These are phyloP conservation scores for Agrypnia vestita DNA, from an alignment of 1,140 invertebrate genomes.

Conservation along the genomic window DNA sequence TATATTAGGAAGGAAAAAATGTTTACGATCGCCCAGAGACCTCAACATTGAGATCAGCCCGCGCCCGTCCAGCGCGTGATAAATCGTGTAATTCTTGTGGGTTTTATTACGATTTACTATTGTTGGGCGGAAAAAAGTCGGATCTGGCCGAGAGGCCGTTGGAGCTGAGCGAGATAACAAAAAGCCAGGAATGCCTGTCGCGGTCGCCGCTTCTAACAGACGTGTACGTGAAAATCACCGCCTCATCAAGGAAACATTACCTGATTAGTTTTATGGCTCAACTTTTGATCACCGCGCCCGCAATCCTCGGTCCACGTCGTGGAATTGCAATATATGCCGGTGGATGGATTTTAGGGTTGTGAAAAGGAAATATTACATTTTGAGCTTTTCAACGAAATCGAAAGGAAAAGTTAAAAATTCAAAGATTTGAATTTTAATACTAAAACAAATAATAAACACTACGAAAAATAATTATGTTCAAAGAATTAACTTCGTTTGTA, in stretches of 20 bases:
- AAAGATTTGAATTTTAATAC: too few relatives aligned
- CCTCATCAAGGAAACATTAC: conserved; percentile 36
- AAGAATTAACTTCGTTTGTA: too few relatives aligned
- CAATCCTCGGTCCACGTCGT: neutral
- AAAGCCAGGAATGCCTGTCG: conserved; percentile 28
- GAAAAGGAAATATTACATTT: too few relatives aligned
- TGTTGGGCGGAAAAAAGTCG: conserved; percentile 45
- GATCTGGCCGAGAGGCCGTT: neutral
- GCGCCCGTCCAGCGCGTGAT: conserved; percentile 41
- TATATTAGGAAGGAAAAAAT: conserved; percentile 21
- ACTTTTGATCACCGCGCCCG: neutral
- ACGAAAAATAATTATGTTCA: too few relatives aligned
- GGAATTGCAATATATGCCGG: too few relatives aligned
- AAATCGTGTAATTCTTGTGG: conserved; percentile 56
- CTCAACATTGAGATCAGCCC: conserved; percentile 3
- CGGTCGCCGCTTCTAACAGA: conserved; percentile 26
- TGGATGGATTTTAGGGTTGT: too few relatives aligned
- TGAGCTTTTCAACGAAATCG: too few relatives aligned
- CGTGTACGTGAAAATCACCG: conserved; percentile 18
- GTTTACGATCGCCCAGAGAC: conserved; percentile 11
- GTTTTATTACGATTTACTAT: conserved; percentile 57
- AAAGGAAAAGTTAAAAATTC: too few relatives aligned
- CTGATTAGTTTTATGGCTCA: neutral
- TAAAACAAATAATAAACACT: too few relatives aligned
- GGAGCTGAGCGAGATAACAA: conserved; percentile 17